These are phyloP conservation scores for Trachops cirrhosus DNA, from an alignment of 2,797 vertebrate species.

Conservation along the genomic window DNA sequence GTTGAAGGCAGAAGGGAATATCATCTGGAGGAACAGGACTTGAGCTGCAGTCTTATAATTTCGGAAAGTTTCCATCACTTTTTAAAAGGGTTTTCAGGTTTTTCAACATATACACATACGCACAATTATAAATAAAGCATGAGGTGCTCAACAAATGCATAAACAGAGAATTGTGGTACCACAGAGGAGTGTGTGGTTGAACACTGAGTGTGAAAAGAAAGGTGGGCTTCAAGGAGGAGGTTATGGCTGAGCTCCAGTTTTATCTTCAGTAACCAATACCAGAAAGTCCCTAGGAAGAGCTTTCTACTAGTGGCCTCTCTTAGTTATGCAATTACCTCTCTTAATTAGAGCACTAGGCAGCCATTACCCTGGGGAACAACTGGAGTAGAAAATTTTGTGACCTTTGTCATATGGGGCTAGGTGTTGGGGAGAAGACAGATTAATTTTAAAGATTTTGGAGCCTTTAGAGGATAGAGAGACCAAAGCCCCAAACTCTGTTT, in stretches of 20 bases:
- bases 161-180: neutral
- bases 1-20: neutral
- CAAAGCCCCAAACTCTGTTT: neutral
- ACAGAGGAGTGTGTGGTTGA: neutral
- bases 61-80: neutral
- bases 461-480: neutral
- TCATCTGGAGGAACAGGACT: neutral
- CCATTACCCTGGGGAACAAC: neutral
- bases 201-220: neutral
- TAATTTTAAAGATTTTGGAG: neutral
- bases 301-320: neutral
- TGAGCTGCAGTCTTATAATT: neutral
- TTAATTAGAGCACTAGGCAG: neutral
- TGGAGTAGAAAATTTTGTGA: neutral
- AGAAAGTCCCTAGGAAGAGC: neutral
- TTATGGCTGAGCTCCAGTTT: neutral
- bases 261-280: neutral
- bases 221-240: neutral
- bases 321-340: neutral
- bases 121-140: neutral
- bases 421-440: neutral
- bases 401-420: neutral
- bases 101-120: neutral
- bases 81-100: neutral
- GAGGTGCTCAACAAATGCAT: neutral